Evolutionary conservation across 2,888 invertebrate species (phyloP), one percentile per base, ranked within the genome.

Genomic region (Baccha elongata): DNA sequence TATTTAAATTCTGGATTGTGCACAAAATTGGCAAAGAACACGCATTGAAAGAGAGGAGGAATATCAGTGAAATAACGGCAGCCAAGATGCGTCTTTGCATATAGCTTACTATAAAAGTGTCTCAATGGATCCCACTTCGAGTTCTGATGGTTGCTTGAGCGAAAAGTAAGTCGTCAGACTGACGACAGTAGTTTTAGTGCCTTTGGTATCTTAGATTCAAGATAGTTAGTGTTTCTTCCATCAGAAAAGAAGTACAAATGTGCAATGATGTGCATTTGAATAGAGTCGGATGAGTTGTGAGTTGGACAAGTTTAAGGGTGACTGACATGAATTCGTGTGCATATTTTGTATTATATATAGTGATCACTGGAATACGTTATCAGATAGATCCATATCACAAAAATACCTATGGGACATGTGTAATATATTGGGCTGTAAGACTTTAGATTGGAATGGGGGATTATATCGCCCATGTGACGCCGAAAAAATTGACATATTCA

Each of bases 21-120:
- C 80, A 60, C 69, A 55, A 75, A 81, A 75, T 75, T 81, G 69
- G 80, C 75, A 81, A 75, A 58, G 68, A 73, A 68, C 62, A 37
- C 11, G 23, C 48, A 65, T 46, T 67, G 40, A 21, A 29, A 44
- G 65, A 21, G 48, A 52, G 69, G 55, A 46, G 64, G 68, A 79
- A 85, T n/a, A 85, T 85, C 79, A 79, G 74, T 72, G 60, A 75
- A 85, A 74, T 85, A 85, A 85, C 85, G 85, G 85, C 67, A 84
- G 65, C 53, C 19, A 69, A 83, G 74, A 84, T 79, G 83, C 69
- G 65, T 55, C 67, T 85, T 32, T 83, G 72, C 76, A 83, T 78
- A 65, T 64, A 65, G 80, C 75, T 37, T 75, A n/a, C n/a, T 75
- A 69, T 71, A 58, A 72, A 53, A 67, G 42, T 68, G 48, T 73